Base-by-base conservation (phyloP, 2,113 vertebrate species). In the Scalopus aquaticus region DNA sequence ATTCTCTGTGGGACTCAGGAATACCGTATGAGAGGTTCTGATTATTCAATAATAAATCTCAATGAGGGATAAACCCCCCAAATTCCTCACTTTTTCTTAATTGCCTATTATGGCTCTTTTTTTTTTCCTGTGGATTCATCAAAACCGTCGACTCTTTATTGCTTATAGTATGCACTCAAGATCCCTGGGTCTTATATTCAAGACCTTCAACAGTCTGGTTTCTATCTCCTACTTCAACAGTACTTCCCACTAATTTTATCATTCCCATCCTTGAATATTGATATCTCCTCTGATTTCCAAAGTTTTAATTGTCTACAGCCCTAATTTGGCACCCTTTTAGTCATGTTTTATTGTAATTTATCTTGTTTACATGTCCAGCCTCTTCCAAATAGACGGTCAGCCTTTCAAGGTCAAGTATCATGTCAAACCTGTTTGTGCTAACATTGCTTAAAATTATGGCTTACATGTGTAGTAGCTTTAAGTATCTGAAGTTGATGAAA, bases 61-160 rank as follows among this genome's bases (percentile, higher is more conserved):
- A 80, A 32, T 19, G 35, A 15, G 32, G 10, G 70, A 26, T 72
- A 80, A 88, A 73, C 5, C 39, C 44, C 12, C 46, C 42, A 69
- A 64, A 22, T 76, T 96, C 77, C 93, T 91, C n/a, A 74, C 67
- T 81, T 84, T 87, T 94, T 58, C 32, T 80, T 87, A 79, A 83
- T 83, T 67, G 10, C 39, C 44, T 81, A 6, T 85, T 88, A 49
- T 49, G 9, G 28, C 13, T 42, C 13, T 60, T 91, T 49, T 44
- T 35, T 65, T 73, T 13, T 70, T 28, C 37, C 37, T 91, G 8
- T 91, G 42, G 11, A 72, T 80, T 91, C 56, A 58, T 93, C 35
- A 96, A 83, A 94, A 93, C 20, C 28, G 86, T 58, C 51, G 73
- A 3, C 7, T 88, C 39, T 81, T 90, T 84, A 73, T 91, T 94